These are phyloP conservation scores for Sialia sialis DNA, from an alignment of 2,113 vertebrate genomes.

Conservation along the genomic window DNA sequence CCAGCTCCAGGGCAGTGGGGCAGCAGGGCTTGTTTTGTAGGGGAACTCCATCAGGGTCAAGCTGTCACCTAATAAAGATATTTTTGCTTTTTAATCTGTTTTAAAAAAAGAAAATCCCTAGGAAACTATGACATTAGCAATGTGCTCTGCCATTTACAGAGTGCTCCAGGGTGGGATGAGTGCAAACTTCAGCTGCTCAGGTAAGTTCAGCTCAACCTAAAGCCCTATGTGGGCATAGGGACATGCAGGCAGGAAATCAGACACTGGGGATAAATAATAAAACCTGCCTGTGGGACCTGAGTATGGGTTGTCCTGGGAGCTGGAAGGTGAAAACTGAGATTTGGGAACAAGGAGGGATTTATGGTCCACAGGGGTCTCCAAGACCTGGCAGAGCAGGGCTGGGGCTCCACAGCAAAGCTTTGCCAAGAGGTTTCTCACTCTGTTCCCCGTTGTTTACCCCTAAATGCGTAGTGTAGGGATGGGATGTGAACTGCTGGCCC, in stretches of 20 bases:
- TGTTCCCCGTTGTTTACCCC: background rate
- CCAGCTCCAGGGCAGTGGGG: background rate
- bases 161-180: background rate
- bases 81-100: background rate
- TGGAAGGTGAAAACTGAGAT: background rate
- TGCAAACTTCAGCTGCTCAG: background rate
- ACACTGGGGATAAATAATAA: background rate
- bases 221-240: fast-evolving
- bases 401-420: background rate
- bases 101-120: background rate
- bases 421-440: background rate
- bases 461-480: fast-evolving
- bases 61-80: background rate
- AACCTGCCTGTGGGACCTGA: background rate
- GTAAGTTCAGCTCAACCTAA: background rate
- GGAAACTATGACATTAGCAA: fast-evolving
- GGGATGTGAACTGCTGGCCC: background rate
- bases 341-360: background rate
- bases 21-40: background rate
- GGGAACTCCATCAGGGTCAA: background rate
- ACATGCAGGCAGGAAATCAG: background rate
- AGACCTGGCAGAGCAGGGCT: background rate
- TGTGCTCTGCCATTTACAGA: background rate
- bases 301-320: background rate
- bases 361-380: fast-evolving